phyloP scores from a whole-genome alignment of 2,797 vertebrate species.

The Corythornis leucogaster region DNA sequence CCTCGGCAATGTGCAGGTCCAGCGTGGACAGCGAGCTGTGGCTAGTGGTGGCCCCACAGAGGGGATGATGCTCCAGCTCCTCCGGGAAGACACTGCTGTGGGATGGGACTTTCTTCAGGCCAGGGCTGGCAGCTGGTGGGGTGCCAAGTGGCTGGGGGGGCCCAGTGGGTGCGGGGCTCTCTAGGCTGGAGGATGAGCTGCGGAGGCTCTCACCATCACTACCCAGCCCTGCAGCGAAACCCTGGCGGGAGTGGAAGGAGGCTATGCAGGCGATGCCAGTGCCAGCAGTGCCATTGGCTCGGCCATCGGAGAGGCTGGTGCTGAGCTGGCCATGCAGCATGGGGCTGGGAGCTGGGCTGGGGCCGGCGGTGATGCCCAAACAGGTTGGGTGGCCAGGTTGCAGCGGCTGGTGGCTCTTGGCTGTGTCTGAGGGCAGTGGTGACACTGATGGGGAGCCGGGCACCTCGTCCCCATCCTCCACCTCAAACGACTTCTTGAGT shows the following conservation, averaged over 20 bases:
- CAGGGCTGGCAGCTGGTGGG: neutral
- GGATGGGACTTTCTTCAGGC: slow-evolving; percentile 83
- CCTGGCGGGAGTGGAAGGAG: slow-evolving; percentile 83
- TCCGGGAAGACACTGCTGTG: slow-evolving; percentile 80
- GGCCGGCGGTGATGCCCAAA: slow-evolving; percentile 34
- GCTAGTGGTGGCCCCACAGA: slow-evolving; percentile 30
- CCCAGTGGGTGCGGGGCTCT: slow-evolving; percentile 76
- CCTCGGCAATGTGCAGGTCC: slow-evolving; percentile 83
- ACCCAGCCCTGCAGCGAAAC: slow-evolving; percentile 75
- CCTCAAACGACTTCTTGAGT: slow-evolving; percentile 89
- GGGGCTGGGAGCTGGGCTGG: slow-evolving; percentile 72
- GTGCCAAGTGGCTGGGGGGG: neutral
- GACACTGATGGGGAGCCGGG: slow-evolving; percentile 64
- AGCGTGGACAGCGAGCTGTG: slow-evolving; percentile 81
- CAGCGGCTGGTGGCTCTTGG: slow-evolving; percentile 47
- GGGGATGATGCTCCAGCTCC: slow-evolving; percentile 68
- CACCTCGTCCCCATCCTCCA: slow-evolving; percentile 83
- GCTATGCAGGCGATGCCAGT: slow-evolving; percentile 73
- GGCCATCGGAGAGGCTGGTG: slow-evolving; percentile 76
- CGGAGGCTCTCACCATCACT: slow-evolving; percentile 88
- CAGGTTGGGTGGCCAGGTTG: slow-evolving; percentile 66
- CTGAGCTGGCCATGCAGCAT: slow-evolving; percentile 73
- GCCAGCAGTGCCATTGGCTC: slow-evolving; percentile 55
- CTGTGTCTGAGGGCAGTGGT: slow-evolving; percentile 62
- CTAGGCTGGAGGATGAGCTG: slow-evolving; percentile 88